Evolutionary conservation across 2,113 vertebrate species (phyloP), one percentile per base, ranked within the genome.

Genomic region (Nothoprocta perdicaria): DNA sequence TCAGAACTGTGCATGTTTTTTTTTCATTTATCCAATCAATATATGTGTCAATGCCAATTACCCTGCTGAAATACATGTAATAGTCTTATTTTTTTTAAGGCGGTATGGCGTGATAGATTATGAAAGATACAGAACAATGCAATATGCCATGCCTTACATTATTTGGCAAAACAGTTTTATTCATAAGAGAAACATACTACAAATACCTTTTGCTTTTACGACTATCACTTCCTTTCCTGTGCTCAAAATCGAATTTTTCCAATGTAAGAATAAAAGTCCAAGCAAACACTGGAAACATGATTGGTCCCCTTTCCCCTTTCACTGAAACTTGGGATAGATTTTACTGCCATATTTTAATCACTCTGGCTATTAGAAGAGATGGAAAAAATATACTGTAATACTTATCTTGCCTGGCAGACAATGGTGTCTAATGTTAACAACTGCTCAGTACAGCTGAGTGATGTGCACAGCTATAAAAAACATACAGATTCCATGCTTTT

Each of bases 11-110:
- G 77, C 46, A 48, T 58, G 67, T 87, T 93, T 48, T 48, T 48
- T 90, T 83, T 92, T 92, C 83, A 85, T 85, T 93, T 94, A 94
- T 87, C 90, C 57, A 41, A 94, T 95, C 94, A 87, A 94, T 96
- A 41, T 24, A 84, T 58, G 35, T 82, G 86, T 95, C 93, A 94
- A 88, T 89, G 74, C 63, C 94, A 92, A 72, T 89, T 88, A 86
- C 53, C 31, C 27, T 66, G 16, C 72, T 88, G 73, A 94, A 95
- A 95, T 90, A 84, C 43, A 84, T 91, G 62, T 61, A 94, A 94
- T 83, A 83, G 83, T 58, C 45, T 85, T 89, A 74, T 48, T 84
- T 93, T 97, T 96, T 92, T 92, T 83, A 78, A 88, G 80, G 53
- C 84, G 78, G 62, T 77, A 84, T 89, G 83, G 80, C 73, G 62